phyloP scores from a whole-genome alignment of 2,888 invertebrate species.

The Isoperla grammatica region DNA sequence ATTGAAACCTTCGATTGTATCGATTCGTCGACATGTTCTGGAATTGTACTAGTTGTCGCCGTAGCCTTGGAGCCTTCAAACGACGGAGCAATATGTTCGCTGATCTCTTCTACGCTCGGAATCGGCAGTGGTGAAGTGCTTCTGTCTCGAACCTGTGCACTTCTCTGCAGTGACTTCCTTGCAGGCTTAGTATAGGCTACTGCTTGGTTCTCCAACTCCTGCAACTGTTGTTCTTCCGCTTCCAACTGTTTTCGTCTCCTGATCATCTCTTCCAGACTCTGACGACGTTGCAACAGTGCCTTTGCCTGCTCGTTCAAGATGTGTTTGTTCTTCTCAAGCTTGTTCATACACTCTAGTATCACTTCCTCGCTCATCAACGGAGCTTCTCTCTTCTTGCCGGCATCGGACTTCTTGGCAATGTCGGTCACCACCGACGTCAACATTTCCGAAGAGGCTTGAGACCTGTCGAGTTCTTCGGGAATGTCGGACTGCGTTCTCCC shows the following conservation, averaged over 20 bases:
- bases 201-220: neutral
- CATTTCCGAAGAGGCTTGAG: constrained; percentile 1
- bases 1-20: neutral
- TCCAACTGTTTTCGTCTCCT: constrained; percentile 1
- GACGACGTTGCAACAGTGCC: neutral
- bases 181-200: neutral
- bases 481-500: constrained; percentile 11
- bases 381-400: neutral
- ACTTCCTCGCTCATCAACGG: constrained; percentile 10
- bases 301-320: constrained; percentile 1
- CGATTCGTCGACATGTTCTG: neutral
- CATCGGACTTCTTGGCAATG: constrained; percentile 3
- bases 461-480: neutral
- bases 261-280: constrained; percentile 1
- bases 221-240: neutral
- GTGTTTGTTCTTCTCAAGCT: constrained; percentile 21
- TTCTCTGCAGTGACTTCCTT: neutral
- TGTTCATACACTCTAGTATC: constrained; percentile 11
- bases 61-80: neutral
- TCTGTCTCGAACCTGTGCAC: constrained; percentile 2
- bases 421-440: neutral
- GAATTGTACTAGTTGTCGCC: neutral
- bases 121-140: constrained; percentile 19
- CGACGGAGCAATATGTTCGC: constrained; percentile 6
- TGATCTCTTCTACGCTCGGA: neutral